Conservation (phyloP, 2,113 vertebrate species). For the Ceuthmochares aereus region DNA sequence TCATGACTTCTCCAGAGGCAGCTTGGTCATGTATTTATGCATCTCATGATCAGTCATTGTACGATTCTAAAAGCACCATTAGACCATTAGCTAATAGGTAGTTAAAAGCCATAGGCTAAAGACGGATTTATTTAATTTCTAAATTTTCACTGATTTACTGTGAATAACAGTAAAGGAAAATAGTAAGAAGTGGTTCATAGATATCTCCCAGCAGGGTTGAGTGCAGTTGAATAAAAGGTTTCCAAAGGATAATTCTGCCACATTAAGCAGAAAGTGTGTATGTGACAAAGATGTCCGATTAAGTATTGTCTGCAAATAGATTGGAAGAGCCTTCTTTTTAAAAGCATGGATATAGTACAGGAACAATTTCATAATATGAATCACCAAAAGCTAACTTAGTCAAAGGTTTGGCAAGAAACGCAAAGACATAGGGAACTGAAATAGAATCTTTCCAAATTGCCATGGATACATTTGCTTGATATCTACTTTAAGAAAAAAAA, state of each 20-base stretch:
- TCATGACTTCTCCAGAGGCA: neutral
- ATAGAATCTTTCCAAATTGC: slow-evolving; percentile 44
- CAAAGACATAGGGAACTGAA: slow-evolving; percentile 15
- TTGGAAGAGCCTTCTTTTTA: neutral
- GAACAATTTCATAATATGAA: slow-evolving; percentile 61
- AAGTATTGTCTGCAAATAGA: neutral
- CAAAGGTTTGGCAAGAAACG: slow-evolving; percentile 53
- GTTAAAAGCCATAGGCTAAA: neutral
- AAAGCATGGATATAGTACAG: slow-evolving; percentile 34
- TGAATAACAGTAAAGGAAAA: neutral
- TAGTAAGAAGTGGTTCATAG: neutral
- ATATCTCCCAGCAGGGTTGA: neutral
- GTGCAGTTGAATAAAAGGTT: neutral
- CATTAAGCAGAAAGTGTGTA: neutral
- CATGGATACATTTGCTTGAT: slow-evolving; percentile 20
- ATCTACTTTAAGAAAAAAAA: neutral
- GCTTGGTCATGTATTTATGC: neutral
- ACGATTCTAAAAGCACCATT: neutral
- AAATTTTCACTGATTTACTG: neutral
- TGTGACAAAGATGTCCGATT: neutral
- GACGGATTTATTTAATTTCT: neutral
- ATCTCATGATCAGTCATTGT: neutral
- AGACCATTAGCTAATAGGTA: neutral
- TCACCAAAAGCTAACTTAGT: slow-evolving; percentile 29
- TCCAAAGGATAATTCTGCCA: neutral